Conservation (phyloP, 2,888 invertebrate genomes). For the Strigamia transsilvanica region DNA sequence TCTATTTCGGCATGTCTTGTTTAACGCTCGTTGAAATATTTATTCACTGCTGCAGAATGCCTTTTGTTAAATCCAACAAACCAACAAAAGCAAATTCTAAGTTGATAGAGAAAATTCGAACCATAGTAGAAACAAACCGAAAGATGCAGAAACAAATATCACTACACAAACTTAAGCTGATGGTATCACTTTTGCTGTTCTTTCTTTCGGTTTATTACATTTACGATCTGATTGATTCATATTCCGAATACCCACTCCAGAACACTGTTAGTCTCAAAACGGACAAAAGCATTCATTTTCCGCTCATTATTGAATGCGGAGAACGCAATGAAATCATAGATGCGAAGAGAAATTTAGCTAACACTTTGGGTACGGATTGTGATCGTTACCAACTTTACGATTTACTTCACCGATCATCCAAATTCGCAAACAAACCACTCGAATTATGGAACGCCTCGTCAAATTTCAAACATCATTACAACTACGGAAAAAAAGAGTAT, state of each 20-base stretch:
- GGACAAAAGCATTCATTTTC: background rate
- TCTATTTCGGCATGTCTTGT: too few relatives aligned
- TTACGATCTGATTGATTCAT: background rate
- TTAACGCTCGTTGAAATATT: too few relatives aligned
- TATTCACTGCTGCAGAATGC: too few relatives aligned
- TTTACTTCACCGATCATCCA: background rate
- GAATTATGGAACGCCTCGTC: background rate
- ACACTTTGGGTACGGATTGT: background rate
- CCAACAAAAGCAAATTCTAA: too few relatives aligned
- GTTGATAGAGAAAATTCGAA: too few relatives aligned
- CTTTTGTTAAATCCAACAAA: too few relatives aligned
- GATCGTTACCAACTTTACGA: background rate
- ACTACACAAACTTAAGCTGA: background rate
- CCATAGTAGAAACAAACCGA: too few relatives aligned
- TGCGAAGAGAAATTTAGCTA: background rate
- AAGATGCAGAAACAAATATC: too few relatives aligned
- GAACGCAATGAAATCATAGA: background rate
- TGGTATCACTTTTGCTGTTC: background rate
- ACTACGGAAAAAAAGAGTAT: too few relatives aligned
- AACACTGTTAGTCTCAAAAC: background rate
- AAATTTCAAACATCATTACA: too few relatives aligned
- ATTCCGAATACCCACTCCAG: background rate
- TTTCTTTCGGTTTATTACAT: background rate
- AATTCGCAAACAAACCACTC: too few relatives aligned
- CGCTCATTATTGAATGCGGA: background rate